Evolutionary conservation across 2,888 invertebrate genomes (phyloP), one percentile per base, ranked within the genome.

Genomic region (Carpatolechia fugitivella): DNA sequence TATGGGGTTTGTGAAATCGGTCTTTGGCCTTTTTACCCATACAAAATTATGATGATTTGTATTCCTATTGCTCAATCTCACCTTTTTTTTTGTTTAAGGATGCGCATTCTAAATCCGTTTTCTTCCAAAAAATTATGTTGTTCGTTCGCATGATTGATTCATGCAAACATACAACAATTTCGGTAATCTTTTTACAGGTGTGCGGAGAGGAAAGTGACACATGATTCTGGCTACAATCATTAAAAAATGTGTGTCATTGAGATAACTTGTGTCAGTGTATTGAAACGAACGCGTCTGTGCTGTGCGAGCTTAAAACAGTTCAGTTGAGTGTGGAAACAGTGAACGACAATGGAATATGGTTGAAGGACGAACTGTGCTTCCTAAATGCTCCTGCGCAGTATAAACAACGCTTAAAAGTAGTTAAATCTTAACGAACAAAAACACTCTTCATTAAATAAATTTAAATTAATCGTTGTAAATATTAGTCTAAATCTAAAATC

Each of bases 291-390:
- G 85, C 74, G 81, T 78, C 72, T 79, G 83, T 82, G 76, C 63
- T 68, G 82, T 75, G 78, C 65, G 63, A 64, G 55, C 59, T 69
- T 64, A 60, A 75, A 70, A 74, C 63, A 69, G 69, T 80, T 74
- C 72, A 89, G 89, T 88, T 89, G 89, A 88, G 84, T 82, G 77
- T 70, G 61, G 59, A 74, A 75, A 76, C 61, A 72, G 75, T 72
- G 65, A 70, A 76, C 72, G 83, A 90, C 87, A 80, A 90, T 90
- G 90, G 90, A 90, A 90, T 90, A 89, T 89, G 90, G 90, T 83
- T 90, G 87, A 90, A 79, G 67, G 61, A 71, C 14, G 74, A 82
- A 86, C 85, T 83, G 84, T 88, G 87, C 85, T 84, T 85, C 83
- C 82, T 72, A 76, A 62, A 83, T 80, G 74, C 69, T 71, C 66